phyloP scores from a whole-genome alignment of 2,888 invertebrate genomes.

The Gasteruption jaculator region DNA sequence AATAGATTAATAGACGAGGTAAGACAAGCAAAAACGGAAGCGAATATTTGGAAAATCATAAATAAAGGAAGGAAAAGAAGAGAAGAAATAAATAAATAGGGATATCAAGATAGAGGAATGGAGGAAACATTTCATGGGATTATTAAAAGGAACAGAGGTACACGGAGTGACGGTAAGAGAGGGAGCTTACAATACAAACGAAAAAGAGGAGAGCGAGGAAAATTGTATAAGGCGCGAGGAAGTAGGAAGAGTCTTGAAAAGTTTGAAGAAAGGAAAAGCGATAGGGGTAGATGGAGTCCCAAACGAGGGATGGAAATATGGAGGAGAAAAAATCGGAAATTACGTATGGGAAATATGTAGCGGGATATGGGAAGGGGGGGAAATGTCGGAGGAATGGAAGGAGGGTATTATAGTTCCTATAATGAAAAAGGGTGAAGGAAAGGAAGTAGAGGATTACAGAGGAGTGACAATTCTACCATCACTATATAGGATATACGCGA shows the following conservation, averaged over 20 bases:
- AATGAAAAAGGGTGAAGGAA: constrained; percentile 7
- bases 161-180: not conserved
- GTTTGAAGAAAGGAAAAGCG: not conserved
- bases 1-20: not conserved
- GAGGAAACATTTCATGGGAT: constrained; percentile 1
- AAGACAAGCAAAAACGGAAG: not conserved
- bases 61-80: not conserved
- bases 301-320: not conserved
- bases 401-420: constrained; percentile 6
- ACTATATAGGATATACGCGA: constrained; percentile 5
- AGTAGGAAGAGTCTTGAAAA: not conserved
- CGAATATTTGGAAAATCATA: not conserved
- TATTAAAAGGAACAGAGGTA: not conserved
- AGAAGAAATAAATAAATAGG: not conserved
- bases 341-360: too few species aligned
- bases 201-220: not conserved
- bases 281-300: too few species aligned
- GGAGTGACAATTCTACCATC: constrained; percentile 7
- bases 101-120: constrained; percentile 7
- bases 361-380: not conserved
- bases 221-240: too few species aligned
- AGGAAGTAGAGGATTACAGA: constrained; percentile 9
- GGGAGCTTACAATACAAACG: not conserved
- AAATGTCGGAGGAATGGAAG: constrained; percentile 2
- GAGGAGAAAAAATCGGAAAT: constrained; percentile 1